Base-by-base conservation (phyloP, 2,113 vertebrate species). In the Sapajus apella region DNA sequence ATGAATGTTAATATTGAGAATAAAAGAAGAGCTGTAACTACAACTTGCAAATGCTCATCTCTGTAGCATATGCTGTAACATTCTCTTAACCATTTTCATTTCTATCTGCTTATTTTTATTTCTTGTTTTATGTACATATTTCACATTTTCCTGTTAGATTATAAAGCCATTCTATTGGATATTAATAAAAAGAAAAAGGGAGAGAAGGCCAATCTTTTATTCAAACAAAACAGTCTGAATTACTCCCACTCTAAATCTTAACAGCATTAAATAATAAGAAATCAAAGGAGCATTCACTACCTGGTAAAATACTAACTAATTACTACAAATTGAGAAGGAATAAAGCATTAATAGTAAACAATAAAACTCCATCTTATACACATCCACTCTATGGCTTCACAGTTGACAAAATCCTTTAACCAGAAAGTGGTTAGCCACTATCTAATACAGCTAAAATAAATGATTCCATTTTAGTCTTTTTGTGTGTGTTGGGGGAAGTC, bases 221-320 rank as follows among this genome's bases (percentile, higher is more conserved):
- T 88, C 32, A 45, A 66, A 88, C 68, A 82, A 93, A 88, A 87
- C 10, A 66, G 40, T 37, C n/a, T 1, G 43, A 45, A 35, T 58
- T 92, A 95, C 95, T 94, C 56, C 20, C 11, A 84, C 6, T 68
- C 21, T 88, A 95, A 92, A 96, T 92, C 32, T 91, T 92, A 86
- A 73, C 17, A 80, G 3, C 17, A 50, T 1, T 77, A 52, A 72
- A 81, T 47, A 14, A 17, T 55, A n/a, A 56, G 58, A 81, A 89
- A 76, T 37, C 85, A n/a, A 88, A 93, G 37, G 3, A 81, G 47
- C 14, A 68, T 58, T 68, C 6, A 90, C 20, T 55, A 40, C 75
- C 32, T 66, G 58, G 72, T 80, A 75, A 81, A 94, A 85, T 73
- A 6, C 8, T 73, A 72, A 52, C 27, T 82, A 68, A 89, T 94